phyloP scores from a whole-genome alignment of 2,113 vertebrate species.

The Psittacara wagleri region DNA sequence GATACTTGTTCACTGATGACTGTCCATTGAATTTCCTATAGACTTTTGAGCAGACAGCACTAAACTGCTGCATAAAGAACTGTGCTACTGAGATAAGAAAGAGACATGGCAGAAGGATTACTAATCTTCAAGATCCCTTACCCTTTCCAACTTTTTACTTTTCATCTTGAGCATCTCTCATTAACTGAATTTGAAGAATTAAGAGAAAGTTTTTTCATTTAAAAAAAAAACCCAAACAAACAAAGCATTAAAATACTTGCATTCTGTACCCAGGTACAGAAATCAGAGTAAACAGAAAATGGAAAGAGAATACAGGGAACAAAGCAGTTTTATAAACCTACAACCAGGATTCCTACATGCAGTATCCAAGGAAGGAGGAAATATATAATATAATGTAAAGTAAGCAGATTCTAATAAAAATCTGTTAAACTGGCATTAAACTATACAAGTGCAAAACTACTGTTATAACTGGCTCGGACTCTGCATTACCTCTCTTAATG shows the following conservation, averaged over 20 bases:
- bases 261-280: background rate
- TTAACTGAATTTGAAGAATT: background rate
- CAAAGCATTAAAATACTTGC: background rate
- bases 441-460: background rate
- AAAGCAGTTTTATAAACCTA: background rate
- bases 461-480: background rate
- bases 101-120: background rate
- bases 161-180: background rate
- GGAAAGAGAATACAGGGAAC: background rate
- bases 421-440: background rate
- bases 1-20: background rate
- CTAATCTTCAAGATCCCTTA: background rate
- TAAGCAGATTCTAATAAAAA: background rate
- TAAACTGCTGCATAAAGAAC: background rate
- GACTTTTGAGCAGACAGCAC: background rate
- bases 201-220: background rate
- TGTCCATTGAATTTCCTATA: background rate
- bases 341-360: background rate
- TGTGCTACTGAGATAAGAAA: background rate
- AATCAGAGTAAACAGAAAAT: background rate
- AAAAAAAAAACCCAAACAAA: background rate
- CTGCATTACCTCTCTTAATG: conserved; percentile 87
- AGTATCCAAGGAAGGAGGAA: background rate
- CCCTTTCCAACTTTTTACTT: background rate
- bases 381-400: background rate